Evolutionary conservation across 2,888 invertebrate genomes (phyloP).

Genomic region (Caenorhabditis imperialis): DNA sequence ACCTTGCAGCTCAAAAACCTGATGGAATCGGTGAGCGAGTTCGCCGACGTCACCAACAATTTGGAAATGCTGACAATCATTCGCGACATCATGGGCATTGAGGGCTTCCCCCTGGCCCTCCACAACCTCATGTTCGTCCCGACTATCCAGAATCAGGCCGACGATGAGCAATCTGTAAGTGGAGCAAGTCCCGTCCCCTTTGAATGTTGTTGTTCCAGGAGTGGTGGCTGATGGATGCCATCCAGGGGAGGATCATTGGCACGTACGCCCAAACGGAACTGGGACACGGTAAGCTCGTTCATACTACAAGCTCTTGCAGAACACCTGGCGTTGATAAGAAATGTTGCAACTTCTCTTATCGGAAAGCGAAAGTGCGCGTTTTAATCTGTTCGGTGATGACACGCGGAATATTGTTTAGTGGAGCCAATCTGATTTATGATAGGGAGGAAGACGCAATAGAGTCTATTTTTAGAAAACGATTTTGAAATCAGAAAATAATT

Average conservation of each 20-base stretch:
- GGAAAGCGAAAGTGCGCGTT: slow-evolving; percentile 11
- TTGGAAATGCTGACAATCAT: slow-evolving; percentile 36
- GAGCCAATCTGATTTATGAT: slow-evolving; percentile 35
- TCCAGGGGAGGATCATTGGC: slow-evolving; percentile 88
- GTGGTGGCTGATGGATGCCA: slow-evolving; percentile 86
- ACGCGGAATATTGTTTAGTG: slow-evolving; percentile 44
- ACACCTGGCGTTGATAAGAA: slow-evolving; percentile 29
- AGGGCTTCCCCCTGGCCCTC: slow-evolving; percentile 83
- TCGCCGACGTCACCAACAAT: slow-evolving; percentile 43
- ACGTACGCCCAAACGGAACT: slow-evolving; percentile 97
- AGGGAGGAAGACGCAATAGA: neutral
- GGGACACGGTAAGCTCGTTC: slow-evolving; percentile 83
- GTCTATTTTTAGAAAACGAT: no score
- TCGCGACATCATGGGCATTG: slow-evolving; percentile 55
- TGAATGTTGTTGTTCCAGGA: slow-evolving; percentile 84
- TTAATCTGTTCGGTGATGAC: slow-evolving; percentile 39
- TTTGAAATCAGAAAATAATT: no score
- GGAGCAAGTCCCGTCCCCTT: neutral
- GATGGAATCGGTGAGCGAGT: slow-evolving; percentile 43
- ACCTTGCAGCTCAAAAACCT: slow-evolving; percentile 53
- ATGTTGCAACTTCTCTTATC: slow-evolving; percentile 35
- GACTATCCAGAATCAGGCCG: slow-evolving; percentile 90
- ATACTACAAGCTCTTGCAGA: slow-evolving; percentile 31
- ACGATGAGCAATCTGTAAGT: slow-evolving; percentile 86
- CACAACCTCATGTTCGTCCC: slow-evolving; percentile 95